Evolutionary conservation across 1,140 invertebrate genomes (phyloP).

Genomic region (Mylabris phalerata): DNA sequence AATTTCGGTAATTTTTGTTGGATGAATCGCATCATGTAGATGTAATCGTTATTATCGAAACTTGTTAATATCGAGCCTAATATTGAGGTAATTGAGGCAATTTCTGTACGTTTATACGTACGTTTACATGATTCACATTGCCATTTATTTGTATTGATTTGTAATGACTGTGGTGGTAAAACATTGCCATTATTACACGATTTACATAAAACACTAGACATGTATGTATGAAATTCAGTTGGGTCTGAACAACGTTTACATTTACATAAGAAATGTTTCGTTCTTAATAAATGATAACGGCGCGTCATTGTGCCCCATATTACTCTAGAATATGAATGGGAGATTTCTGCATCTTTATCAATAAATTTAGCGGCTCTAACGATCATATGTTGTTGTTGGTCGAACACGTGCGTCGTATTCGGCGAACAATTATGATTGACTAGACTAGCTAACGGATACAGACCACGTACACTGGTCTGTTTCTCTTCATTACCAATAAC

Average conservation of each 20-base stretch:
- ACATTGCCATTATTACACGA: conserved; percentile 40
- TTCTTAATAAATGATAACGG: conserved; percentile 56
- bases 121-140: conserved; percentile 46
- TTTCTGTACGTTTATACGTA: conserved; percentile 40
- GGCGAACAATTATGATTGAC: conserved; percentile 70
- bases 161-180: conserved; percentile 43
- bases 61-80: conserved; percentile 44
- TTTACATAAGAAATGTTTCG: conserved; percentile 68
- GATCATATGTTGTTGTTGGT: conserved; percentile 51
- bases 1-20: conserved; percentile 41
- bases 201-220: conserved; percentile 47
- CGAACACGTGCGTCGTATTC: conserved; percentile 64
- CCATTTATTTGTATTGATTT: conserved; percentile 43
- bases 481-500: conserved; percentile 41
- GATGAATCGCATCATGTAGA: conserved; percentile 45
- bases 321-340: conserved; percentile 63
- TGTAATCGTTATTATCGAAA: conserved; percentile 42
- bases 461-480: conserved; percentile 52
- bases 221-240: conserved; percentile 46
- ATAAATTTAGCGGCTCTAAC: conserved; percentile 59
- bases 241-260: conserved; percentile 66
- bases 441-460: conserved; percentile 65
- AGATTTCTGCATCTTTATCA: conserved; percentile 57
- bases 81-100: conserved; percentile 42
- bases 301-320: conserved; percentile 65